These are phyloP conservation scores for Atractosteus spatula DNA, from an alignment of 2,113 vertebrate species.

Conservation along the genomic window DNA sequence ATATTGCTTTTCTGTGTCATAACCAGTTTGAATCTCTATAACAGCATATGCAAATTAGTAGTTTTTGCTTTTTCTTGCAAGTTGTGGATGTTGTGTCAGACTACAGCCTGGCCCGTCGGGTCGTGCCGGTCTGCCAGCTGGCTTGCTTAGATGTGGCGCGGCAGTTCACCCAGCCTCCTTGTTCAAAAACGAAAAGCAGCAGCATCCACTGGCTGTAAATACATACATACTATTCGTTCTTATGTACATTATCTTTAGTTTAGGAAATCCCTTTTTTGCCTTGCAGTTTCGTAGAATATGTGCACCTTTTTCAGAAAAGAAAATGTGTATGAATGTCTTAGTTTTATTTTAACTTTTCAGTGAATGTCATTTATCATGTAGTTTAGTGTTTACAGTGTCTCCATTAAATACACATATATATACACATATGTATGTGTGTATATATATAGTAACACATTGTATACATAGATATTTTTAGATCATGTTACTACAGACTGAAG, in stretches of 20 bases:
- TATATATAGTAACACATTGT: conserved; percentile 19
- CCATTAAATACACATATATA: conserved; percentile 7
- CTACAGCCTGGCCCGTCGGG: no score
- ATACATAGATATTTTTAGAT: conserved; percentile 26
- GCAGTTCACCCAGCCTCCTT: background rate
- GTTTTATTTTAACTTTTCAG: conserved; percentile 20
- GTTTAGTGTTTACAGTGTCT: conserved; percentile 23
- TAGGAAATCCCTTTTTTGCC: conserved; percentile 19
- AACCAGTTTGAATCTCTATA: no score
- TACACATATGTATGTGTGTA: background rate
- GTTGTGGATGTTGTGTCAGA: no score
- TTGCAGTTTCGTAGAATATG: conserved; percentile 31
- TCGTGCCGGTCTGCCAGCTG: no score
- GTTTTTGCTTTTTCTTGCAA: no score
- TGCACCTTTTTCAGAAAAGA: conserved; percentile 25
- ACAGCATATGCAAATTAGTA: no score
- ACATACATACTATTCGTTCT: conserved; percentile 20
- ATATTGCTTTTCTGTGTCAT: no score
- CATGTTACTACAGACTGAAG: conserved; percentile 16
- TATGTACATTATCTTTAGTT: conserved; percentile 21
- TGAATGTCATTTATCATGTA: conserved; percentile 23
- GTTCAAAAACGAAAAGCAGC: background rate
- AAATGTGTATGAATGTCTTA: conserved; percentile 21
- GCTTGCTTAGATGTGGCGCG: background rate
- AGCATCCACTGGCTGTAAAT: conserved; percentile 25